phyloP scores from a whole-genome alignment of 2,113 vertebrate genomes.

The Dunckerocampus dactyliophorus region DNA sequence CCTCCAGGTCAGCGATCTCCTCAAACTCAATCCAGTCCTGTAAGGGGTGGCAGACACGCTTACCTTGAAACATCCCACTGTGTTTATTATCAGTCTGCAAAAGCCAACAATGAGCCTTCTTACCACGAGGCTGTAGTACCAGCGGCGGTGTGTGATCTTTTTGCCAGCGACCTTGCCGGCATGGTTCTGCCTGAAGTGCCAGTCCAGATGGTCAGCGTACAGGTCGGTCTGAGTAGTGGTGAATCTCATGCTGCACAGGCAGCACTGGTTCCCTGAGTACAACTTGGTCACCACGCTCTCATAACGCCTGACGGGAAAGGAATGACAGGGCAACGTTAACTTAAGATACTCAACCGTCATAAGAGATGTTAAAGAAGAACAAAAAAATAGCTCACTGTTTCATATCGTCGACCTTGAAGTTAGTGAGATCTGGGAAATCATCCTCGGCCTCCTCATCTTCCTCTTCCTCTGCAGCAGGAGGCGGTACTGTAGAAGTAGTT shows the following conservation, averaged over 20 bases:
- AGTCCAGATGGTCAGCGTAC: conserved; percentile 96
- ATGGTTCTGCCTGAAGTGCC: conserved; percentile 97
- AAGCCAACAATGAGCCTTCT: background rate
- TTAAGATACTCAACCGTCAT: background rate
- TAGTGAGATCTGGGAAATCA: conserved; percentile 86
- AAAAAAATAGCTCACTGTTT: conserved; percentile 80
- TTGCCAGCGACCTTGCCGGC: conserved; percentile 93
- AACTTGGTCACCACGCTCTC: conserved; percentile 89
- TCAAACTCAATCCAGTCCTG: conserved; percentile 99
- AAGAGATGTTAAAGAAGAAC: background rate
- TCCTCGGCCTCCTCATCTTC: conserved; percentile 81
- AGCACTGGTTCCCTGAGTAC: conserved; percentile 98
- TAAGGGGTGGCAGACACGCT: background rate
- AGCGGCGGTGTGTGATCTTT: conserved; percentile 92
- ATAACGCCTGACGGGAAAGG: conserved; percentile 74
- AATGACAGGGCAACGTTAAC: background rate
- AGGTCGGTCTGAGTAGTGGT: conserved; percentile 92
- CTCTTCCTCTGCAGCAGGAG: conserved; percentile 74
- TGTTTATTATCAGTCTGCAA: background rate
- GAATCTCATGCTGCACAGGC: conserved; percentile 97
- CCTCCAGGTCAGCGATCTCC: conserved; percentile 96
- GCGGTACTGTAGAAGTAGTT: conserved; percentile 34
- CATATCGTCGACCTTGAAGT: conserved; percentile 86
- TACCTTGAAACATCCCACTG: background rate
- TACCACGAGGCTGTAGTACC: conserved; percentile 94